Evolutionary conservation across 1,140 invertebrate species (phyloP), one percentile per base, ranked within the genome.

Genomic region (Ooceraea biroi): DNA sequence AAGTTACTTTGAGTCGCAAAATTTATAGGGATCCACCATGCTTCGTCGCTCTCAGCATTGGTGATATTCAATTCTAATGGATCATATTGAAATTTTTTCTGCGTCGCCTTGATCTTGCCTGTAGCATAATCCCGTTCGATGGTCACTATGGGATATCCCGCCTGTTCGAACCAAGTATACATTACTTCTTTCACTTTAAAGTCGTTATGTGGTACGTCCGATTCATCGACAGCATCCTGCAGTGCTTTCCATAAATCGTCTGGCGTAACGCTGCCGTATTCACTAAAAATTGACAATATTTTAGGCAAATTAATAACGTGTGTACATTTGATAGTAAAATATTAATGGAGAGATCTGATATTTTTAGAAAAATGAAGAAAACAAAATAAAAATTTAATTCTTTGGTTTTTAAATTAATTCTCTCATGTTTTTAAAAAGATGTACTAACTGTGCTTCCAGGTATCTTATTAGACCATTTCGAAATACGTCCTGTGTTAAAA

Each of bases 201-300:
- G 76, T 85, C 55, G 3, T 85, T 88, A 44, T 93, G 92, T 5
- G 76, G 82, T 3, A 88, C 41, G 3, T 94, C 90, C 19, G 93
- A 92, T 71, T 93, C 93, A 3, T 82, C 83, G n/a, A 96, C 94
- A 36, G 95, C 95, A 88, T 95, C 93, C 85, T 96, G 94, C 14
- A 98, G 93, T n/a, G 95, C 95, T 0, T 89, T 83, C 95, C 97
- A 98, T 8, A 98, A 92, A 88, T 98, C 96, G 76, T 97, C 94
- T 82, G 97, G 96, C 44, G 95, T 95, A 0, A 97, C 96, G 50
- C 94, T 94, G 8, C 92, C 87, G 74, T 93, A 95, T 89, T 91
- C 77, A 68, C 95, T 95, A 48, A 55, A 27, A 72, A 27, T 27
- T 14, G 44, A 58, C 44, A 44, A 58, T 1, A 14, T 11, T n/a